A percentile compares a stretch with the other conserved stretches of the same genome.
Conservation (phyloP, 2,888 invertebrate species). For the Phaedon cochleariae region DNA sequence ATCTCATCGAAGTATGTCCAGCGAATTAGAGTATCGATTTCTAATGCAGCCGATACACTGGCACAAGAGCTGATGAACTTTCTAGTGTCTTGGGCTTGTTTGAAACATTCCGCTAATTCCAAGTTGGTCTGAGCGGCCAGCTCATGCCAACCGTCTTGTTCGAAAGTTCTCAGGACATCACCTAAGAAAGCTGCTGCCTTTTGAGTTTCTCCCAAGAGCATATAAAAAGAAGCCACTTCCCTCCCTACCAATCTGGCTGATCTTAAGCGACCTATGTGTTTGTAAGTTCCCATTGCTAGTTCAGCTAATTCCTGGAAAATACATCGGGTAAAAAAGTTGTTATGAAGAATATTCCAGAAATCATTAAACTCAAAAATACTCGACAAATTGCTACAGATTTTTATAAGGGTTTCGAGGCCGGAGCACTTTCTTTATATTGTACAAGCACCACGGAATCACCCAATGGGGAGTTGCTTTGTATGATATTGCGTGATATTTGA, state of each 20-base stretch:
- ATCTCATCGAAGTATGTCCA: slow-evolving; percentile 82
- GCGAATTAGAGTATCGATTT: slow-evolving; percentile 72
- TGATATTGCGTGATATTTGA: no score
- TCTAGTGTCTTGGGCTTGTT: slow-evolving; percentile 79
- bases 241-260: slow-evolving; percentile 89
- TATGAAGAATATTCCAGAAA: slow-evolving; percentile 2
- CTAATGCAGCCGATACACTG: slow-evolving; percentile 78
- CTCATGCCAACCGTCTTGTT: slow-evolving; percentile 87
- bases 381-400: no score
- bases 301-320: slow-evolving; percentile 81
- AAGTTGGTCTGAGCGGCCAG: slow-evolving; percentile 84
- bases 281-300: slow-evolving; percentile 94
- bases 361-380: no score
- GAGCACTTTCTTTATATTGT: no score
- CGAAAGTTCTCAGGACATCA: slow-evolving; percentile 86
- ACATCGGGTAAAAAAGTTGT: no score
- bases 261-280: slow-evolving; percentile 82
- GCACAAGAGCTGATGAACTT: slow-evolving; percentile 72
- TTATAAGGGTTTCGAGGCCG: no score
- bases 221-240: slow-evolving; percentile 90
- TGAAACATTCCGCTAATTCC: slow-evolving; percentile 85
- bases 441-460: no score
- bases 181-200: slow-evolving; percentile 90
- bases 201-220: slow-evolving; percentile 83
- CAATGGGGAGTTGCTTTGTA: no score